phyloP scores from a whole-genome alignment of 2,797 vertebrate genomes.

The Hirundo rustica region DNA sequence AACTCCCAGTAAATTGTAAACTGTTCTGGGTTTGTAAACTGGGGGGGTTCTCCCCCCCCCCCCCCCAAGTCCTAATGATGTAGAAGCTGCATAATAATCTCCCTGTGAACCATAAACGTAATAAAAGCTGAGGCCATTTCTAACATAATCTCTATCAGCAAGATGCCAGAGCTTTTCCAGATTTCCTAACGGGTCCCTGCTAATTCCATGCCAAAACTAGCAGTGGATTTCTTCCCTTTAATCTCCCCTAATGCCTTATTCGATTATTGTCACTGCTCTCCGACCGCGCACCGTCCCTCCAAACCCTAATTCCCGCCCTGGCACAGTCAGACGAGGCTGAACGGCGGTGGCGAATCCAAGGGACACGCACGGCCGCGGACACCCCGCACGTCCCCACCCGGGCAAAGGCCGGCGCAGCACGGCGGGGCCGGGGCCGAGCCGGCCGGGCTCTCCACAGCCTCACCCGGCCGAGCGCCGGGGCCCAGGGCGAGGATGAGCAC shows the following conservation, averaged over 20 bases:
- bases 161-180: slow-evolving; percentile 79
- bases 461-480: neutral
- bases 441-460: neutral
- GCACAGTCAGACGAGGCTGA: slow-evolving; percentile 77
- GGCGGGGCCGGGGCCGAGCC: neutral
- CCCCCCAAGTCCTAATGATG: slow-evolving; percentile 40
- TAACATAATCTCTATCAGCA: slow-evolving; percentile 80
- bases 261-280: slow-evolving; percentile 83
- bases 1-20: neutral
- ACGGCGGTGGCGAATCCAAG: neutral
- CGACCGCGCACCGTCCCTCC: slow-evolving; percentile 80
- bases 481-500: slow-evolving; percentile 63
- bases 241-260: slow-evolving; percentile 83
- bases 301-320: slow-evolving; percentile 78
- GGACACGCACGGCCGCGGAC: neutral
- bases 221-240: slow-evolving; percentile 81
- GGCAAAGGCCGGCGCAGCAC: neutral
- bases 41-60: neutral
- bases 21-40: too few species aligned
- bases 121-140: slow-evolving; percentile 76
- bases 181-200: slow-evolving; percentile 79
- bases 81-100: slow-evolving; percentile 69
- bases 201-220: slow-evolving; percentile 84
- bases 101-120: slow-evolving; percentile 75
- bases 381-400: neutral